Evolutionary conservation across 2,113 vertebrate species (phyloP), one percentile per base, ranked within the genome.

Genomic region (Corvus hawaiiensis): DNA sequence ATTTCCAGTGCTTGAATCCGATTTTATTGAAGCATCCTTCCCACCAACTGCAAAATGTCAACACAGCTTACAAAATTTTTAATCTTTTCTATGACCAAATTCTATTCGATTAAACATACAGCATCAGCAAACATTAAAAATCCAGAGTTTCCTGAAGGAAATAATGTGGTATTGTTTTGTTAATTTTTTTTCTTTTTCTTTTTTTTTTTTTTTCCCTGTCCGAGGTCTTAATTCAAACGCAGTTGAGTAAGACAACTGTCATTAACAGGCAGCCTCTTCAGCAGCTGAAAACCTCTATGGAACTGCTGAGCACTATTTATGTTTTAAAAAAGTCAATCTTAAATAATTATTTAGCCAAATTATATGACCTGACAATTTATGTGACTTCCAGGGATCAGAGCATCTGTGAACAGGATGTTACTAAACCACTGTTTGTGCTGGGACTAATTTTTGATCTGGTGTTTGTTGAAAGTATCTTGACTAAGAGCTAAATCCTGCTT

Each of bases 31-130:
- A 94, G 71, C 64, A 91, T 86, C 86, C 87, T 97, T 58, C 88
- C 71, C 28, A 96, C 87, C 76, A 97, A 95, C 93, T 96, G 91
- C 68, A 96, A 97, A 95, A 97, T 97, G 96, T 97, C 97, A 97
- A 76, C 83, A 48, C 48, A 89, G 71, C 96, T 98, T 97, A 96
- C 73, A 95, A 97, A 97, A 96, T 95, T 91, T 92, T 83, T 39
- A 68, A 81, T 96, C 35, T 55, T 71, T 94, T 97, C 85, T 62
- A 81, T 95, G 87, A 92, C 62, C 61, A 59, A 90, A 75, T 89
- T 93, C 39, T 76, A 61, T 81, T 97, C 6, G 46, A 94, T 94
- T 97, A 95, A 91, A 87, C 30, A 18, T 39, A 72, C 86, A 77
- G 75, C 16, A 89, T 59, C 72, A 79, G 52, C 69, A 86, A 96